phyloP scores from a whole-genome alignment of 2,113 vertebrate genomes.

The Varanus salvator region DNA sequence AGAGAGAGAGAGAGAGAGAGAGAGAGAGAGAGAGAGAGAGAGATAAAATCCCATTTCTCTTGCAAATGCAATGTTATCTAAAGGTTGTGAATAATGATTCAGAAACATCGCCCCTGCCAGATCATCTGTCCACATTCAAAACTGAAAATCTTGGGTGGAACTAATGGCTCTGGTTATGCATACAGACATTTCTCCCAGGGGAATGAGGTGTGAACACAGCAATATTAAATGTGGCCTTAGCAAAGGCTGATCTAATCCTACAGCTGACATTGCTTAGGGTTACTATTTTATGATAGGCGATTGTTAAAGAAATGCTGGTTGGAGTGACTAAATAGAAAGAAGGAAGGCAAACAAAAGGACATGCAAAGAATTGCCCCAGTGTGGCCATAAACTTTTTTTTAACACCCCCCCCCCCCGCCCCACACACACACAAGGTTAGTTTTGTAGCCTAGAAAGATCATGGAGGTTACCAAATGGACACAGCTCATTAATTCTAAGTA shows the following conservation, averaged over 20 bases:
- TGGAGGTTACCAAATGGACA: slow-evolving; percentile 1
- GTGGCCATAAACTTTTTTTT: slow-evolving; percentile 30
- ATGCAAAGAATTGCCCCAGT: slow-evolving; percentile 39
- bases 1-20: too few relatives aligned
- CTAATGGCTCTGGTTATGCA: slow-evolving; percentile 52
- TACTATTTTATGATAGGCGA: slow-evolving; percentile 49
- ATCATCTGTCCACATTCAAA: slow-evolving; percentile 46
- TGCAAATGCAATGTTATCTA: slow-evolving; percentile 23
- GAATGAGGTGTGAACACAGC: slow-evolving; percentile 55
- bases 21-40: slow-evolving; percentile 18
- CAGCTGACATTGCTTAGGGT: slow-evolving; percentile 48
- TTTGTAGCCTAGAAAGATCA: slow-evolving; percentile 43
- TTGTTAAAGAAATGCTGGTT: slow-evolving; percentile 43
- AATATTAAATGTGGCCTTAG: slow-evolving; percentile 37
- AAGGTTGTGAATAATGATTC: slow-evolving; percentile 50
- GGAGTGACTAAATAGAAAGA: slow-evolving; percentile 48
- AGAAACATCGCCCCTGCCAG: slow-evolving; percentile 59
- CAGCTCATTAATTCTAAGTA: slow-evolving; percentile 47
- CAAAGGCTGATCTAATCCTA: slow-evolving; percentile 46
- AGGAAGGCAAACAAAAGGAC: slow-evolving; percentile 40
- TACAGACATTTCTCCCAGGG: slow-evolving; percentile 25
- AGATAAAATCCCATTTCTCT: slow-evolving; percentile 58
- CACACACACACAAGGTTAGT: slow-evolving; percentile 6
- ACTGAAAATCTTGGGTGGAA: slow-evolving; percentile 53
- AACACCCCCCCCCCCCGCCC: too few relatives aligned